phyloP scores from a whole-genome alignment of 2,113 vertebrate species.

The Nyctereutes procyonoides region DNA sequence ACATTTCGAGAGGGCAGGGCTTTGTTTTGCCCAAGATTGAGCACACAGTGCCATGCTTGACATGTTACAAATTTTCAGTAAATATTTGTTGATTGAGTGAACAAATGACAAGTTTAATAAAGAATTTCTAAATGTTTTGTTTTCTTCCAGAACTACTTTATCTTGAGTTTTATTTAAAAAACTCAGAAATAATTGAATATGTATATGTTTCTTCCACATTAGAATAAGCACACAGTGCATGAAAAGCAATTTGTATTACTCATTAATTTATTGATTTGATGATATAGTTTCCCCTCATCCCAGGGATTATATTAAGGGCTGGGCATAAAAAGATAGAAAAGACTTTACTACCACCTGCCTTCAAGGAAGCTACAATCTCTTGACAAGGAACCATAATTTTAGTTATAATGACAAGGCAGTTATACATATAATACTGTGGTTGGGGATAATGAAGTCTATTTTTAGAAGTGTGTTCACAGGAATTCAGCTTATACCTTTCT shows the following conservation, averaged over 20 bases:
- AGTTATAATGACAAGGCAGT: conserved; percentile 57
- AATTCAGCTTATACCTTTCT: conserved; percentile 18
- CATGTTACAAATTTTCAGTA: neutral
- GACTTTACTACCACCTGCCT: neutral
- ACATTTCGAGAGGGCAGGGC: neutral
- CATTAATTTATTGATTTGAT: neutral
- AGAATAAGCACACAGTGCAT: neutral
- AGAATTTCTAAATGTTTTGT: neutral
- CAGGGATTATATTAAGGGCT: neutral
- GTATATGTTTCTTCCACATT: neutral
- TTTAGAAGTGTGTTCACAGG: neutral
- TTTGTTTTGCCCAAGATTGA: neutral
- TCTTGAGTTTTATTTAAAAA: neutral
- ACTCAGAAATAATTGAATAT: neutral
- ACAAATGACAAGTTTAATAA: neutral
- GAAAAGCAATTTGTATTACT: neutral
- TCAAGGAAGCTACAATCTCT: conserved; percentile 18
- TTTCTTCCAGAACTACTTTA: neutral
- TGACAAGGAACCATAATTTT: neutral
- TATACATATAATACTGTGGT: conserved; percentile 25
- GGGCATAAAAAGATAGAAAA: neutral
- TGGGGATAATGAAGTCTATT: conserved; percentile 37
- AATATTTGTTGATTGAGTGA: neutral
- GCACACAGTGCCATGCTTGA: fast-evolving
- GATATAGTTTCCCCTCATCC: neutral